Base-by-base conservation (phyloP, 2,888 invertebrate species). In the Nephrotoma guestfalica region DNA sequence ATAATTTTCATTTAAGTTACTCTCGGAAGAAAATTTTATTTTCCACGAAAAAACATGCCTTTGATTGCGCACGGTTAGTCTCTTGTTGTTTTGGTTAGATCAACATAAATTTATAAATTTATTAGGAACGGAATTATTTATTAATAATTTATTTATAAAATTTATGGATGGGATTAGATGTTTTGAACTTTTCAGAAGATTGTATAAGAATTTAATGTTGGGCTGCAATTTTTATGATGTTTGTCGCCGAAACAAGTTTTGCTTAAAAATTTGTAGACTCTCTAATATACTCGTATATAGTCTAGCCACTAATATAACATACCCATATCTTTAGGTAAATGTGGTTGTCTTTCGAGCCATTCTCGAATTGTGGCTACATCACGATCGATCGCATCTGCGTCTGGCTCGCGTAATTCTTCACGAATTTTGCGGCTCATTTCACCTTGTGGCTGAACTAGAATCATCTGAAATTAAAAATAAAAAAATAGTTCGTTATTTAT, bases 351-450 rank as follows among this genome's bases (percentile, higher is more conserved):
- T 85, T 92, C 91, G 87, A 95, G 90, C 95, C 95, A 95, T 89
- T 95, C 94, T 88, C 93, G 94, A 88, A 95, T 94, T 71, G 93
- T 90, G 83, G 92, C 93, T 88, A 94, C 91, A 90, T 95, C 96
- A 87, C 93, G 93, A 87, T 92, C 93, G 85, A 93, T 93, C 88
- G 94, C 93, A 89, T 94, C 94, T 88, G 90, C 90, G 87, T 92
- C 92, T 0, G 92, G 92, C 87, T 96, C 96, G 86, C 95, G 95
- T 87, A 96, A 91, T 89, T 95, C 95, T 88, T 93, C 92, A 86
- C 95, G 93, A 89, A 95, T 95, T 90, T 92, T 92, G 89, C 94
- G 93, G 89, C 94, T 94, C 91, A 95, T 93, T 89, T 95, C 95
- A 30, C 94, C 94, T 2, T 93, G 90, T 13, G 96, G 95, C 89